A percentile compares a stretch with the other conserved stretches of the same genome.
Evolutionary conservation across 2,113 vertebrate genomes (phyloP).

Genomic region (Otus sunia): DNA sequence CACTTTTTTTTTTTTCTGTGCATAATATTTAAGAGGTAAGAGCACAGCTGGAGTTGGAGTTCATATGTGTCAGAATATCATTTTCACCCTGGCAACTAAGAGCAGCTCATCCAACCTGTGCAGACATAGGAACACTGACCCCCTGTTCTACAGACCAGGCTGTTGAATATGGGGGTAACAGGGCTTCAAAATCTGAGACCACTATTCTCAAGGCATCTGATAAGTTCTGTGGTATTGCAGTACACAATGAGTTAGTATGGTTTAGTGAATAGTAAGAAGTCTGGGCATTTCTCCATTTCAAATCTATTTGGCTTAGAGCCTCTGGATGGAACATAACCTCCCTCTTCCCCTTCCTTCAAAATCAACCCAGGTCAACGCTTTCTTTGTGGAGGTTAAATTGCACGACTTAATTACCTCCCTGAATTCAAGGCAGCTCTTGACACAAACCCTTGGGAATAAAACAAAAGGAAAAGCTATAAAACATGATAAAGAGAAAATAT

Average conservation of each 20-base stretch:
- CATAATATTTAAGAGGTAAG: not conserved
- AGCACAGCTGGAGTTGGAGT: conserved; percentile 4
- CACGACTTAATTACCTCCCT: not conserved
- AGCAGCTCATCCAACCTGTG: not conserved
- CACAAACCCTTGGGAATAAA: not conserved
- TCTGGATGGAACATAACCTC: conserved; percentile 14
- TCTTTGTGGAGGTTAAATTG: conserved; percentile 35
- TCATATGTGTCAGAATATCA: not conserved
- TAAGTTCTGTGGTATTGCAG: not conserved
- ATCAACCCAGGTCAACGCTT: conserved; percentile 22
- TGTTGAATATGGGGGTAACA: not conserved
- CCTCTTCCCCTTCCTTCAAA: not conserved
- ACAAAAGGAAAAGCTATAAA: conserved; percentile 32
- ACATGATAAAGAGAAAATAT: not conserved
- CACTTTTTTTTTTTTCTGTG: not conserved
- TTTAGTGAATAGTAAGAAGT: conserved; percentile 30
- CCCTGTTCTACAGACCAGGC: not conserved
- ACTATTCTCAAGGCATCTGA: not conserved
- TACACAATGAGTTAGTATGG: conserved; percentile 34
- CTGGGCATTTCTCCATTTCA: conserved; percentile 52
- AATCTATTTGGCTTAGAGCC: conserved; percentile 33
- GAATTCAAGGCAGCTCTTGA: not conserved
- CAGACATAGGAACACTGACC: not conserved
- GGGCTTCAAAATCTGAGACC: not conserved
- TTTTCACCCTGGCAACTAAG: not conserved